Percentiles rank a stretch among this genome's conserved stretches.
Conservation (phyloP, 2,888 invertebrate species). For the Eilema depressum region DNA sequence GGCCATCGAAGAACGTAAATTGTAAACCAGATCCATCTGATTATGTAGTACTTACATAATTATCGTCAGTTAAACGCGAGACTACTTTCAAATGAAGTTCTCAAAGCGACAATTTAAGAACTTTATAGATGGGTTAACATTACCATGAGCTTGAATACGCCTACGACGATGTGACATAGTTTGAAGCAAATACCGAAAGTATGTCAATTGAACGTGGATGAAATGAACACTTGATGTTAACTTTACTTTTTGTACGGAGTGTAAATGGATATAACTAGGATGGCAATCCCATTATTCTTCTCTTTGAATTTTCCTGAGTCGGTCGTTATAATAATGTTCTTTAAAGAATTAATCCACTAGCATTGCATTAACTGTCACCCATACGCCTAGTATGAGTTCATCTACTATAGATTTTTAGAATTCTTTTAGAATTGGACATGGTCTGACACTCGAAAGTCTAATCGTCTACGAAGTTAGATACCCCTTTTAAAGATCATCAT, state of each 20-base stretch:
- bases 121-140: neutral
- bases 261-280: too few species aligned
- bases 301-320: too few species aligned
- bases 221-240: neutral
- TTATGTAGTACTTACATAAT: slow-evolving; percentile 8
- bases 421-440: too few species aligned
- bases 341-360: too few species aligned
- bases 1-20: neutral
- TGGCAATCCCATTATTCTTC: too few species aligned
- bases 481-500: too few species aligned
- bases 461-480: too few species aligned
- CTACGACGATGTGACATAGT: neutral
- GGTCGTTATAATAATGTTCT: too few species aligned
- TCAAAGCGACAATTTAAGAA: neutral
- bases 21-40: neutral
- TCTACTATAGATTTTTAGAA: too few species aligned
- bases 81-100: neutral
- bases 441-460: too few species aligned
- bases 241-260: neutral
- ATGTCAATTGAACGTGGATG: neutral
- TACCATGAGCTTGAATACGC: neutral
- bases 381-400: too few species aligned
- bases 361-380: too few species aligned
- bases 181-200: neutral
- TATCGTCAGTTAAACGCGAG: neutral